Conservation (phyloP, 2,113 vertebrate species). For the Clupea harengus region DNA sequence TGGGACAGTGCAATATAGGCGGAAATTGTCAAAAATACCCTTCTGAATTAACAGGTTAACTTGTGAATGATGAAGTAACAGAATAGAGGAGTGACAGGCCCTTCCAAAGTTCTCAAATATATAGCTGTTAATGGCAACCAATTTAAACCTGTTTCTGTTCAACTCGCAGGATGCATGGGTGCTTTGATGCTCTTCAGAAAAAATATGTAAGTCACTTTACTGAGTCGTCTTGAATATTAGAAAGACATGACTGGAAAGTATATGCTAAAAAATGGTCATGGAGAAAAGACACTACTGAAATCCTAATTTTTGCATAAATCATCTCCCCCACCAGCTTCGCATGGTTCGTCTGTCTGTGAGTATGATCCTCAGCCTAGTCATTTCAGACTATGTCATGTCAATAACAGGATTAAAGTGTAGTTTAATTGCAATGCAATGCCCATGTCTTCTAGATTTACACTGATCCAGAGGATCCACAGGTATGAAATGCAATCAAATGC, state of each 20-base stretch:
- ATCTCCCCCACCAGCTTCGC: conserved; percentile 76
- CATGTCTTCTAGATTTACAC: conserved; percentile 79
- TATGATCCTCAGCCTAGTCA: conserved; percentile 50
- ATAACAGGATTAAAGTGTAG: no score
- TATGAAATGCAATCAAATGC: neutral
- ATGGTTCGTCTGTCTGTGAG: conserved; percentile 88
- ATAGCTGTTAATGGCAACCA: neutral
- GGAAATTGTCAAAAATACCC: no score
- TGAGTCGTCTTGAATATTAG: neutral
- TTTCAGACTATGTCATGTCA: neutral
- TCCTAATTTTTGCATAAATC: conserved; percentile 11
- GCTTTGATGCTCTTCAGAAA: conserved; percentile 92
- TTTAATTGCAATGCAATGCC: neutral
- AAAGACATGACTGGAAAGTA: neutral
- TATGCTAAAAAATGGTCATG: neutral
- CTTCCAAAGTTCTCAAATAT: neutral
- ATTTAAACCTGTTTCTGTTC: neutral
- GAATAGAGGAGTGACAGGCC: neutral
- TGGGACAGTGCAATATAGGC: no score
- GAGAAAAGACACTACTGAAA: neutral
- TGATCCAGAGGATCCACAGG: conserved; percentile 57
- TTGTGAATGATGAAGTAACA: no score
- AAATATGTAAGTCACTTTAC: conserved; percentile 86
- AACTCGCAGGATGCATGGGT: conserved; percentile 86
- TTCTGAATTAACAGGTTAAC: no score